Evolutionary conservation across 2,113 vertebrate species (phyloP), one percentile per base, ranked within the genome.

Genomic region (Apodemus speciosus): DNA sequence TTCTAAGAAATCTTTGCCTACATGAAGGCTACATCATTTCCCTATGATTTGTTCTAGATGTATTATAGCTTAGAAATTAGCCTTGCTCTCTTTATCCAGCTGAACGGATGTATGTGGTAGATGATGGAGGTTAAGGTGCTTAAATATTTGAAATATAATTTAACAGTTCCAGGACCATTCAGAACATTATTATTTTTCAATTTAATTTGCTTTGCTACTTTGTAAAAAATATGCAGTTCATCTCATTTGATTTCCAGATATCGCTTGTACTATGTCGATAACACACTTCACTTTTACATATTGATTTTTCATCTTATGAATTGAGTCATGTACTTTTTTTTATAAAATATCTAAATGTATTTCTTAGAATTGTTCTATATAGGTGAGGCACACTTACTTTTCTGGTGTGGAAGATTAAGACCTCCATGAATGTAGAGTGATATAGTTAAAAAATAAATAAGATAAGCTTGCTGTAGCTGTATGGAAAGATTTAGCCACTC

Each of bases 161-260:
- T 81, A 60, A 81, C 79, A 58, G 53, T 81, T 25, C 20, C 53
- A 60, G 6, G 6, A 81, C 5, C 8, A 81, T 60, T 81, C 53
- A 25, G 35, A 80, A 60, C 21, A 81, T 27, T 15, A 58, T 53
- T 58, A 80, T 80, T 58, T 38, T 81, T 43, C 56, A 13, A 43
- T 62, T 62, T 83, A 83, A 83, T 18, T 83, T 15, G 38, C n/a
- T 60, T 81, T 40, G 79, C n/a, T 43, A 83, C n/a, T 80, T 80
- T 80, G 76, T 56, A 80, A 38, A 79, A 56, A 46, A 46, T 46
- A 53, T 56, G 35, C 20, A 80, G 51, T 56, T 83, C 23, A 30
- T 60, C 38, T 62, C 38, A 60, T 15, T 81, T 60, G 38, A 83
- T 60, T 83, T 83, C 38, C 1, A 30, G 38, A 60, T 53, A 8